These are phyloP conservation scores for Prunella himalayana DNA, from an alignment of 2,113 vertebrate genomes.

Conservation along the genomic window DNA sequence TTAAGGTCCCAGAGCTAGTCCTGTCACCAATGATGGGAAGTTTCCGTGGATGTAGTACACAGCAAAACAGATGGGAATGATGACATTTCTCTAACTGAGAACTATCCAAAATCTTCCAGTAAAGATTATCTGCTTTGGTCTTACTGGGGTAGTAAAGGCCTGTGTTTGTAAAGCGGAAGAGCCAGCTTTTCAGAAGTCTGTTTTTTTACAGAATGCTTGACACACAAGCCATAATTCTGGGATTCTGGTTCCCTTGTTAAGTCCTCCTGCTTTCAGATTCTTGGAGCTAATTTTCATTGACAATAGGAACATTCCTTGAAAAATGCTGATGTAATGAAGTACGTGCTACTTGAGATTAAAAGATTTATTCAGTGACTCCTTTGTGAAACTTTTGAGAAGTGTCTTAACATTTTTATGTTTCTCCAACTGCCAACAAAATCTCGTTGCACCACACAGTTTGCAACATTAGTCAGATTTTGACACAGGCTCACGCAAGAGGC, in stretches of 20 bases:
- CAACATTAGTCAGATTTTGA: constrained; percentile 66
- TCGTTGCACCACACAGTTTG: constrained; percentile 62
- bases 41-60: background rate
- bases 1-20: background rate
- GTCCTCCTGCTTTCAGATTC: constrained; percentile 38
- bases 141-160: background rate
- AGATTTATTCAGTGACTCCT: constrained; percentile 56
- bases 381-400: constrained; percentile 31
- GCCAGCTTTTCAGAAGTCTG: constrained; percentile 5
- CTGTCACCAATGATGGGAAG: background rate
- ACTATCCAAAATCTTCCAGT: background rate
- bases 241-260: constrained; percentile 18
- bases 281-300: constrained; percentile 61
- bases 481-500: constrained; percentile 57
- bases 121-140: background rate
- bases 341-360: constrained; percentile 62
- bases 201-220: constrained; percentile 12
- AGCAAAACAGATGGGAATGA: background rate
- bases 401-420: constrained; percentile 51
- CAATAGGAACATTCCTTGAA: constrained; percentile 64
- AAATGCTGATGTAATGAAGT: constrained; percentile 66
- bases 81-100: constrained; percentile 11
- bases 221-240: background rate
- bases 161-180: background rate
- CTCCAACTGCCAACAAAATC: constrained; percentile 62